Evolutionary conservation across 2,797 vertebrate species (phyloP).

Genomic region (Clangula hyemalis): DNA sequence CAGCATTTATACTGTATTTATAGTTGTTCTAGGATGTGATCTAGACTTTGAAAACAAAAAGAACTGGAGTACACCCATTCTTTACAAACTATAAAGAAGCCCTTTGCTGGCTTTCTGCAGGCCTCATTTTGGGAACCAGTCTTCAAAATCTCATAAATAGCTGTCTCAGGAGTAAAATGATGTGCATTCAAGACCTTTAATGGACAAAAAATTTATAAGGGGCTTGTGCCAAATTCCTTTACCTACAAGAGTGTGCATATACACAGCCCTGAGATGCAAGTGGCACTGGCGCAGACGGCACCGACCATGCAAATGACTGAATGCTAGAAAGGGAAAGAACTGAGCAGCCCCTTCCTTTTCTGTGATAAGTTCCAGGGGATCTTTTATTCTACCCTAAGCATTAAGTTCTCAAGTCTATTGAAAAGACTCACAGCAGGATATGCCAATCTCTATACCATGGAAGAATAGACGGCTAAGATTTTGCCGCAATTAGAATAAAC

Average conservation of each 20-base stretch:
- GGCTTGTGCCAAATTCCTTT: neutral
- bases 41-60: neutral
- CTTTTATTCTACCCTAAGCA: conserved; percentile 8
- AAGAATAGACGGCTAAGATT: conserved; percentile 25
- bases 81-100: neutral
- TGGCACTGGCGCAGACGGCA: neutral
- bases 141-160: neutral
- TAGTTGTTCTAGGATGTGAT: neutral
- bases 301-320: neutral
- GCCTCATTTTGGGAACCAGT: neutral
- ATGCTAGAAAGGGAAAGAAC: neutral
- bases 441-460: neutral
- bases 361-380: neutral
- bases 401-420: conserved; percentile 37
- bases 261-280: neutral
- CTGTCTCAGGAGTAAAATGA: neutral
- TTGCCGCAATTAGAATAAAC: conserved; percentile 18
- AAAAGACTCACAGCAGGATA: conserved; percentile 32
- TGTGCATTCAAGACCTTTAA: neutral
- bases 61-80: neutral
- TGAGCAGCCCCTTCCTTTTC: neutral
- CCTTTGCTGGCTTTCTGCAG: neutral
- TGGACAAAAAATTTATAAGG: neutral
- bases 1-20: neutral
- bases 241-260: neutral